phyloP scores from a whole-genome alignment of 2,888 invertebrate genomes.

The Aquatica leii region DNA sequence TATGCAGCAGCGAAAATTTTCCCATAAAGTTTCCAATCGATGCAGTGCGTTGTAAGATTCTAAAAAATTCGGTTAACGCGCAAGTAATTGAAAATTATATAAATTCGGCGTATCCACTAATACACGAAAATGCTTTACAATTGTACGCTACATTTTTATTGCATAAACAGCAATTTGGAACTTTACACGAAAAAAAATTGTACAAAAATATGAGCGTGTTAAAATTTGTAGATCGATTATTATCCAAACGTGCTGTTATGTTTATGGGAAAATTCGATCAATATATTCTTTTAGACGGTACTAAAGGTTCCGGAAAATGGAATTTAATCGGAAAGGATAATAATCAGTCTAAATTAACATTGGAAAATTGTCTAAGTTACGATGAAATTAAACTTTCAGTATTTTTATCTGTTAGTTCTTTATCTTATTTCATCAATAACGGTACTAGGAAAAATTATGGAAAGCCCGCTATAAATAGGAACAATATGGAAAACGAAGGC shows the following conservation, averaged over 20 bases:
- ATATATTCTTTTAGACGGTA: conserved; percentile 53
- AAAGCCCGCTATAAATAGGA: conserved; percentile 53
- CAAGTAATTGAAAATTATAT: conserved; percentile 58
- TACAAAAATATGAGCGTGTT: conserved; percentile 61
- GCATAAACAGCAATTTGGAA: conserved; percentile 63
- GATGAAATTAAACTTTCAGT: conserved; percentile 69
- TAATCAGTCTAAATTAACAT: conserved; percentile 61
- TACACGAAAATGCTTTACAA: conserved; percentile 71
- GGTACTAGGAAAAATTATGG: conserved; percentile 66
- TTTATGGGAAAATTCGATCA: conserved; percentile 55
- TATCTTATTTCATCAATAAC: conserved; percentile 66
- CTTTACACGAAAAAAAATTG: conserved; percentile 49
- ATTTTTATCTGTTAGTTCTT: conserved; percentile 65
- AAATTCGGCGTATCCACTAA: conserved; percentile 71
- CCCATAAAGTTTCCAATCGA: conserved; percentile 58
- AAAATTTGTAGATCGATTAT: conserved; percentile 63
- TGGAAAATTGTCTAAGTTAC: conserved; percentile 65
- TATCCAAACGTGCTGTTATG: conserved; percentile 63
- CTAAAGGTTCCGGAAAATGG: conserved; percentile 63
- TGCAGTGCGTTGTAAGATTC: conserved; percentile 50
- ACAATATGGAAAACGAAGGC: conserved; percentile 61
- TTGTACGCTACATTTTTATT: conserved; percentile 71
- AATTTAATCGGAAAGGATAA: conserved; percentile 63
- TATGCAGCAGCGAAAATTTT: conserved; percentile 56
- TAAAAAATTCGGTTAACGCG: conserved; percentile 39